Evolutionary conservation across 2,797 vertebrate species (phyloP).

Genomic region (Sciurus vulgaris): DNA sequence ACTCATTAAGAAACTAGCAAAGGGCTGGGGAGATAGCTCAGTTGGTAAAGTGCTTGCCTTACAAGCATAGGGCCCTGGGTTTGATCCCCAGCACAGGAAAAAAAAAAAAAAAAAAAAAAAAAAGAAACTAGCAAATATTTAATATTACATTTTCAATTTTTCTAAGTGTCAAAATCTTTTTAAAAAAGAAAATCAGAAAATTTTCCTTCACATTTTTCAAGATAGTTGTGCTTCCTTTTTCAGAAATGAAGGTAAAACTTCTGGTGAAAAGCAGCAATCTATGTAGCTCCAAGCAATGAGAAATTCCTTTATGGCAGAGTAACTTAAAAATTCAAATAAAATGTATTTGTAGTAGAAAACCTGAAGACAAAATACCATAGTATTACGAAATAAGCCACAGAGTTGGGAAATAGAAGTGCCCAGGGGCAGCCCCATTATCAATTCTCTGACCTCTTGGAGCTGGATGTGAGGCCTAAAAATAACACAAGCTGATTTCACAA

Average conservation of each 20-base stretch:
- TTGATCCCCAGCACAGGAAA: too few species aligned
- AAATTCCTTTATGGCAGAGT: slow-evolving; percentile 75
- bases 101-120: too few species aligned
- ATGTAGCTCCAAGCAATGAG: slow-evolving; percentile 5
- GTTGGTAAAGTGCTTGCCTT: too few species aligned
- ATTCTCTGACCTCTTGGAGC: slow-evolving; percentile 41
- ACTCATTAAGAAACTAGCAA: neutral
- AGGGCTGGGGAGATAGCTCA: too few species aligned
- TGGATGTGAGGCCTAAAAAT: slow-evolving; percentile 36
- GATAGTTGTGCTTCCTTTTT: neutral
- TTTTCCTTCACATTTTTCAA: neutral
- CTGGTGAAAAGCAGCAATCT: slow-evolving; percentile 53
- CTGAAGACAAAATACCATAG: slow-evolving; percentile 49
- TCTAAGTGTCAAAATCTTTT: neutral
- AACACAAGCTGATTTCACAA: neutral
- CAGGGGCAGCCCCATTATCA: neutral
- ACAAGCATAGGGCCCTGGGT: too few species aligned
- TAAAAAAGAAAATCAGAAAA: slow-evolving; percentile 34
- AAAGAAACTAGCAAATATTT: neutral
- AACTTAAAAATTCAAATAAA: slow-evolving; percentile 74
- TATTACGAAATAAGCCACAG: slow-evolving; percentile 43
- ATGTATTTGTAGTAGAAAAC: slow-evolving; percentile 58
- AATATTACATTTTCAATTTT: neutral
- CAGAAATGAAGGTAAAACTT: neutral
- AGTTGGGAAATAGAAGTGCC: neutral